Percentiles rank a stretch among this genome's conserved stretches.
Evolutionary conservation across 2,888 invertebrate genomes (phyloP).

Genomic region (Machimus atricapillus): DNA sequence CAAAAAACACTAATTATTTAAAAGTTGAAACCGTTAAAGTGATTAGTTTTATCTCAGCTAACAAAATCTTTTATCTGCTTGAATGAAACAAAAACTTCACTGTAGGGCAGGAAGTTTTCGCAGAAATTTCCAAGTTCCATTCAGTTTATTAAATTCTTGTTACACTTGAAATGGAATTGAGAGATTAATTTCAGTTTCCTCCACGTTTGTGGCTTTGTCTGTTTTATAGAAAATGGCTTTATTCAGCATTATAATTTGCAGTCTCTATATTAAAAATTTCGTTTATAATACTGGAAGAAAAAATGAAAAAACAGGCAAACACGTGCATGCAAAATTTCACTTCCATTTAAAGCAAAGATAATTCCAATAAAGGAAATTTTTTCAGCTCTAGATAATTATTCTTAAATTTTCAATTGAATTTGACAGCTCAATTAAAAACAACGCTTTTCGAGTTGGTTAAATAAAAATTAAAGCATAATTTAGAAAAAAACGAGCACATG

Average conservation of each 20-base stretch:
- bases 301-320: neutral
- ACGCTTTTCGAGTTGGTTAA: neutral
- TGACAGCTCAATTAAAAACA: neutral
- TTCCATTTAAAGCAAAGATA: neutral
- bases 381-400: neutral
- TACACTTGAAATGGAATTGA: neutral
- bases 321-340: neutral
- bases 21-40: too few relatives aligned
- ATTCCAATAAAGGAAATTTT: neutral
- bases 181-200: neutral
- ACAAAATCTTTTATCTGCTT: too few relatives aligned
- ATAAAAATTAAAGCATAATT: neutral
- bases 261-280: neutral
- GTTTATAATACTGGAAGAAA: neutral
- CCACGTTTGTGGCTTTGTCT: neutral
- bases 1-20: too few relatives aligned
- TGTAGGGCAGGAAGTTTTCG: neutral
- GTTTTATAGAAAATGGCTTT: too few relatives aligned
- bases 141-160: neutral
- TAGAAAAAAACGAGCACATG: neutral
- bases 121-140: neutral
- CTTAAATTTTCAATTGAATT: neutral
- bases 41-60: too few relatives aligned
- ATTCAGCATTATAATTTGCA: too few relatives aligned
- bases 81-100: neutral